A percentile compares a stretch with the other conserved stretches of the same genome.
phyloP scores from a whole-genome alignment of 92 coral and sea anemone genomes.

The Isaurus tuberculatus region DNA sequence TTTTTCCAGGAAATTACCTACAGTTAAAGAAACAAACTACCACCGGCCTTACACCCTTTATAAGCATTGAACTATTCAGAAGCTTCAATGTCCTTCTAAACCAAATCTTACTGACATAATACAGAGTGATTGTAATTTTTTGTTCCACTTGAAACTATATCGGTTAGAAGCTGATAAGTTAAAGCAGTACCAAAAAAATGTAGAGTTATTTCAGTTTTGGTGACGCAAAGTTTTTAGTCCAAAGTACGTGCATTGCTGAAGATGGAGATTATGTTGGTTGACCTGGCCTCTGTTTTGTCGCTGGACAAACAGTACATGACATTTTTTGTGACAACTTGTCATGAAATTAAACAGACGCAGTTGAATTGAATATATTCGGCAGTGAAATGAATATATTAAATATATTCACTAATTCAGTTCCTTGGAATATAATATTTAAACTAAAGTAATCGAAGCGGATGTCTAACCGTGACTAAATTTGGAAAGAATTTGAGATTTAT shows the following conservation, averaged over 20 bases:
- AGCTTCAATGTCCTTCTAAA: neutral
- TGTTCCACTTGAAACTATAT: neutral
- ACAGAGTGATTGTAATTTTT: neutral
- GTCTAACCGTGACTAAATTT: no score
- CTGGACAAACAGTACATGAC: slow-evolving; percentile 24
- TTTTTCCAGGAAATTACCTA: neutral
- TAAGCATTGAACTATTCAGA: neutral
- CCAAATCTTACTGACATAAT: neutral
- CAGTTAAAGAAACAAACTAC: neutral
- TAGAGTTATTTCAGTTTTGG: no score
- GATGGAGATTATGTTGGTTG: neutral
- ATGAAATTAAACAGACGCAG: slow-evolving; percentile 25
- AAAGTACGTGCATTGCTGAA: slow-evolving; percentile 1
- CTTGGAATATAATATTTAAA: no score
- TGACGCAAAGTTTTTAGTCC: slow-evolving; percentile 5
- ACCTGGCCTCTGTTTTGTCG: slow-evolving; percentile 14
- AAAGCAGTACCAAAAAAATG: neutral
- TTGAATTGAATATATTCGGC: neutral
- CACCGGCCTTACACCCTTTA: neutral
- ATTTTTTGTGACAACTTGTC: slow-evolving; percentile 39
- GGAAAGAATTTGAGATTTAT: no score
- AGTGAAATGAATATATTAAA: no score
- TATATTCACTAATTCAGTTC: no score
- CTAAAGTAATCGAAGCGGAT: no score
- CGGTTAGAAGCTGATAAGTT: neutral